Evolutionary conservation across 1,140 invertebrate species (phyloP).

Genomic region (Bombus terrestris): DNA sequence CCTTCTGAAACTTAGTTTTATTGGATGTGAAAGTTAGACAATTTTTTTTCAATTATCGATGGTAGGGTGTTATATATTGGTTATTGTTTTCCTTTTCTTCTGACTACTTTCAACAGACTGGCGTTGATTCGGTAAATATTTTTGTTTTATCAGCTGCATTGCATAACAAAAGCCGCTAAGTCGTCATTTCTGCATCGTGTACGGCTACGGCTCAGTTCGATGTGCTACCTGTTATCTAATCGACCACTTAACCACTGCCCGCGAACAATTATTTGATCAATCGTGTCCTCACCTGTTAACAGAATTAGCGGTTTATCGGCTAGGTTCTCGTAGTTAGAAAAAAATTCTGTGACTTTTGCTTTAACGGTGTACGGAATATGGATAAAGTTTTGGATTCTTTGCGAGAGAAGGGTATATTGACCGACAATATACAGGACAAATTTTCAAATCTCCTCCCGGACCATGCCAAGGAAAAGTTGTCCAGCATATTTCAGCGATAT

Average conservation of each 20-base stretch:
- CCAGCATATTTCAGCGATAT: constrained; percentile 74
- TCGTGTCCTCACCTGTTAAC: not conserved
- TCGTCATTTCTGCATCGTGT: not conserved
- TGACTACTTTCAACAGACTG: not conserved
- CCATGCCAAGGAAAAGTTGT: constrained; percentile 73
- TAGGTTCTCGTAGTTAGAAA: not conserved
- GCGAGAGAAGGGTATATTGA: constrained; percentile 9
- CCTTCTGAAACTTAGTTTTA: not conserved
- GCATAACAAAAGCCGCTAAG: not conserved
- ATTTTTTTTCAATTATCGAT: not conserved
- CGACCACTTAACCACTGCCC: not conserved
- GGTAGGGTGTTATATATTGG: not conserved
- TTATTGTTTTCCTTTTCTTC: not conserved
- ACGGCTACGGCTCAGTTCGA: too few species aligned
- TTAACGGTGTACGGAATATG: constrained; percentile 28
- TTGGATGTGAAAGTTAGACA: not conserved
- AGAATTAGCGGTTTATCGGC: not conserved
- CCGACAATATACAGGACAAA: constrained; percentile 61
- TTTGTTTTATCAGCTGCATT: constrained; percentile 7
- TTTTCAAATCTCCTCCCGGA: constrained; percentile 12
- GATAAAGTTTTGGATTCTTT: constrained; percentile 42
- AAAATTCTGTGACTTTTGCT: not conserved
- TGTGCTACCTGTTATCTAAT: constrained; percentile 43
- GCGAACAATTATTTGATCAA: constrained; percentile 1
- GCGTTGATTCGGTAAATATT: not conserved